Conservation (phyloP, 2,888 invertebrate genomes). For the Pyrrhia umbra region DNA sequence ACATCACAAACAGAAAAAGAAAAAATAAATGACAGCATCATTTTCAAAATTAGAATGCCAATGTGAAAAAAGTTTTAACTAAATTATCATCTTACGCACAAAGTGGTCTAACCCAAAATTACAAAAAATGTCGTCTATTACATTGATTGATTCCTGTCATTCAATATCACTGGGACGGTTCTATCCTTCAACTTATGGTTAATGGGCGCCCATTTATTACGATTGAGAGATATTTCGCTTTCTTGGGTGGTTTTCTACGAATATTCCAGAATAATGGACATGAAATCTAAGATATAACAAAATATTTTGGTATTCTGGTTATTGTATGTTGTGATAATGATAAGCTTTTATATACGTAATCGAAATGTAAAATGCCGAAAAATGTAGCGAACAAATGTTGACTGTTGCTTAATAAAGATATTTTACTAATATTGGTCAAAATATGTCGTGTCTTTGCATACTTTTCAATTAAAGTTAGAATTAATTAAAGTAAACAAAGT, state of each 20-base stretch:
- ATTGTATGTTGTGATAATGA: conserved; percentile 7
- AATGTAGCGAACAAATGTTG: too few species aligned
- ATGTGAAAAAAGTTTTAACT: conserved; percentile 23
- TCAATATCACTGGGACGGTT: conserved; percentile 35
- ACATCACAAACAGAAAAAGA: neutral
- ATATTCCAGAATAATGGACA: conserved; percentile 38
- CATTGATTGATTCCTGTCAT: conserved; percentile 66
- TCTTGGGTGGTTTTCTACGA: conserved; percentile 71
- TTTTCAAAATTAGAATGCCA: conserved; percentile 43
- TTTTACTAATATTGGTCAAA: too few species aligned
- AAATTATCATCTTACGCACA: conserved; percentile 37
- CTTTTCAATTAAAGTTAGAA: too few species aligned
- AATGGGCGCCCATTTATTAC: conserved; percentile 71
- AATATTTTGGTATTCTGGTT: conserved; percentile 9
- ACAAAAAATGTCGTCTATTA: conserved; percentile 22
- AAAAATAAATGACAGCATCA: neutral
- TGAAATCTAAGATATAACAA: conserved; percentile 19
- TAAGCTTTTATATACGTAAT: neutral
- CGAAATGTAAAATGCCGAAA: neutral
- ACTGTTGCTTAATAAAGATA: too few species aligned
- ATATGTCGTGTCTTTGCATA: too few species aligned
- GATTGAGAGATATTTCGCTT: conserved; percentile 56
- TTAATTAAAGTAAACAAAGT: too few species aligned
- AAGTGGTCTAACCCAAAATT: conserved; percentile 31
- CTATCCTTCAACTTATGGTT: conserved; percentile 53